Percentiles rank a stretch among this genome's conserved stretches.
Conservation (phyloP, 2,113 vertebrate genomes). For the Sakesphorus luctuosus region DNA sequence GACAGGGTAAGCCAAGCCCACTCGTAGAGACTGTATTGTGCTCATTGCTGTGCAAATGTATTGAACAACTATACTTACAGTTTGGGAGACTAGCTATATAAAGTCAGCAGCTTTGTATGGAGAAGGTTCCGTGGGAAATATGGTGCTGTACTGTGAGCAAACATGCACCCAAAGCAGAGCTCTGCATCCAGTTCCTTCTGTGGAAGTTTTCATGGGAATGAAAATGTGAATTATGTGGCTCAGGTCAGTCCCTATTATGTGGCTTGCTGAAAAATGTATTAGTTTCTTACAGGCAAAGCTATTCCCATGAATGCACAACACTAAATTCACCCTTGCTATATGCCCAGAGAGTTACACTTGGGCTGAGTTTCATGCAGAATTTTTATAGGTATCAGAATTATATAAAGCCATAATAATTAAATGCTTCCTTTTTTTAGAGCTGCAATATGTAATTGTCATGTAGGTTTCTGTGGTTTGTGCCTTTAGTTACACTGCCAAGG, state of each 20-base stretch:
- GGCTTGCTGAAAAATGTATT: constrained; percentile 40
- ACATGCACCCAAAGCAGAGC: neutral
- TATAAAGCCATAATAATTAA: constrained; percentile 57
- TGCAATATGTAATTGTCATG: constrained; percentile 63
- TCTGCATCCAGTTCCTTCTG: neutral
- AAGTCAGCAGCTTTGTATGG: neutral
- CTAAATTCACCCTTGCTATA: constrained; percentile 22
- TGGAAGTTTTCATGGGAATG: constrained; percentile 11
- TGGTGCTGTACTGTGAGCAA: neutral
- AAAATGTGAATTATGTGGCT: constrained; percentile 39
- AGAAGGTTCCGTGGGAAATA: neutral
- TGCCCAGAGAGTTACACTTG: neutral
- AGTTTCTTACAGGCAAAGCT: constrained; percentile 44
- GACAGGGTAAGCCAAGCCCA: neutral
- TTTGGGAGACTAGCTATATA: neutral
- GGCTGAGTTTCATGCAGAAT: constrained; percentile 9
- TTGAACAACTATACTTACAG: neutral
- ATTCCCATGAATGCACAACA: constrained; percentile 19
- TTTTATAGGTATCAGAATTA: constrained; percentile 44
- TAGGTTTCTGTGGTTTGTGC: constrained; percentile 58
- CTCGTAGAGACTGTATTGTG: neutral
- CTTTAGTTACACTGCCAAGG: constrained; percentile 69
- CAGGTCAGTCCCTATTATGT: neutral
- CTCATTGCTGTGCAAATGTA: neutral
- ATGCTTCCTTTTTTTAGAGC: constrained; percentile 62